These are phyloP conservation scores for Chloroclystis v-ata DNA, from an alignment of 2,888 invertebrate genomes.

Conservation along the genomic window DNA sequence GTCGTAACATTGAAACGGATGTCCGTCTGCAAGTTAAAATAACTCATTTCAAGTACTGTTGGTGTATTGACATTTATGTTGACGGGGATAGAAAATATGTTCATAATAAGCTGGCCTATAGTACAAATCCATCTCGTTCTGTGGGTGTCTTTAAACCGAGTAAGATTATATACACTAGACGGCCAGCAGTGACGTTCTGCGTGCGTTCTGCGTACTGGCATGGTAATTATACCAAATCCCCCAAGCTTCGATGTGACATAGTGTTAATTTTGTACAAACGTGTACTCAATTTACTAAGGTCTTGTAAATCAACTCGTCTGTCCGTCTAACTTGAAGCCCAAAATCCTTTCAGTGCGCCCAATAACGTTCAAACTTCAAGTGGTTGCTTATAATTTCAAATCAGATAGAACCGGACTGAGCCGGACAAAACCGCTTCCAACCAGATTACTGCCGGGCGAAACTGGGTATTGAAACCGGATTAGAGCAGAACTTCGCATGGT, in stretches of 20 bases:
- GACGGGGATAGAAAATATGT: no score
- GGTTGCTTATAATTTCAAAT: constrained; percentile 65
- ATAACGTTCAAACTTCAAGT: constrained; percentile 35
- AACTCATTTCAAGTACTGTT: background rate
- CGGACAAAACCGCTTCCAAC: constrained; percentile 50
- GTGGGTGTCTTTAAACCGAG: no score
- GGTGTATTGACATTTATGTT: no score
- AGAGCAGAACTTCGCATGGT: constrained; percentile 70
- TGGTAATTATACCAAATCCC: no score
- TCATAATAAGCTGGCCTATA: no score
- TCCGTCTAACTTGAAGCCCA: constrained; percentile 21
- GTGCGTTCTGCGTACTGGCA: no score
- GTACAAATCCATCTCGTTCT: no score
- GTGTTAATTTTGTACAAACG: no score
- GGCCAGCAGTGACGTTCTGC: no score
- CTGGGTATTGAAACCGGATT: constrained; percentile 61
- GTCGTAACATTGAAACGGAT: background rate
- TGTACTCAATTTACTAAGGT: no score
- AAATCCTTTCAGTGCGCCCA: constrained; percentile 26
- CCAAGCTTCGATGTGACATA: no score
- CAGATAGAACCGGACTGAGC: constrained; percentile 50
- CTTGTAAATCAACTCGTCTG: background rate
- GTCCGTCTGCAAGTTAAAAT: constrained; percentile 3
- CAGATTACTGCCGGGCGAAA: constrained; percentile 52
- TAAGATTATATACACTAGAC: no score